These are phyloP conservation scores for Nasonia vitripennis DNA, from an alignment of 1,140 invertebrate genomes.

Conservation along the genomic window DNA sequence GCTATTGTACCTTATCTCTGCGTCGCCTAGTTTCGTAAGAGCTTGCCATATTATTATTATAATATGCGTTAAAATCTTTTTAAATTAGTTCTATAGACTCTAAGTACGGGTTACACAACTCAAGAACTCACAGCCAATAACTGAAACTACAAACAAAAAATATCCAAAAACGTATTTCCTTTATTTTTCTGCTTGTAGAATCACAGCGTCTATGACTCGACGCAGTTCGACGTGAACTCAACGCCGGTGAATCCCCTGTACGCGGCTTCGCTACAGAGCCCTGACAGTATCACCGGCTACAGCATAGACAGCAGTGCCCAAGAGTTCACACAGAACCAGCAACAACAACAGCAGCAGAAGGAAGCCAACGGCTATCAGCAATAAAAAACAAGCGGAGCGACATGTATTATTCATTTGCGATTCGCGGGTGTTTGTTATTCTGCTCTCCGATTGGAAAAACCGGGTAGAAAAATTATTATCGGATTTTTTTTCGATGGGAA, in stretches of 20 bases:
- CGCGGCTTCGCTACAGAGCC: constrained; percentile 84
- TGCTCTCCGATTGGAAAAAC: background rate
- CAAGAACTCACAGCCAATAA: too few species aligned
- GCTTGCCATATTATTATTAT: background rate
- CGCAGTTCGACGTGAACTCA: constrained; percentile 82
- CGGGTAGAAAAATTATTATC: background rate
- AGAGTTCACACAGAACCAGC: constrained; percentile 62
- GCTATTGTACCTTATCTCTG: background rate
- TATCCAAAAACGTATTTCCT: constrained; percentile 47
- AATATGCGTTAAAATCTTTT: background rate
- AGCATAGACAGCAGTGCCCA: constrained; percentile 74
- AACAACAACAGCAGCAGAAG: constrained; percentile 35
- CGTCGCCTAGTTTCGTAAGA: background rate
- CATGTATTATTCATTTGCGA: background rate
- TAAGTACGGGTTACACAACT: background rate
- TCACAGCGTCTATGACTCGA: constrained; percentile 86
- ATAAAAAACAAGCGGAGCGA: constrained; percentile 55
- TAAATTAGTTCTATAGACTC: background rate
- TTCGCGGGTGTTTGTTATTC: background rate
- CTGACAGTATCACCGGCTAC: constrained; percentile 82
- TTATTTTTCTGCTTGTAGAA: constrained; percentile 78
- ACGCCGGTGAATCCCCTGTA: constrained; percentile 83
- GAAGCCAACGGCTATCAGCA: constrained; percentile 69
- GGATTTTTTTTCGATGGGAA: background rate
- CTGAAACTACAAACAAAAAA: background rate